A percentile compares a stretch with the other conserved stretches of the same genome.
Evolutionary conservation across 92 coral and sea anemone species (phyloP).

Genomic region (Pocillopora meandrina): DNA sequence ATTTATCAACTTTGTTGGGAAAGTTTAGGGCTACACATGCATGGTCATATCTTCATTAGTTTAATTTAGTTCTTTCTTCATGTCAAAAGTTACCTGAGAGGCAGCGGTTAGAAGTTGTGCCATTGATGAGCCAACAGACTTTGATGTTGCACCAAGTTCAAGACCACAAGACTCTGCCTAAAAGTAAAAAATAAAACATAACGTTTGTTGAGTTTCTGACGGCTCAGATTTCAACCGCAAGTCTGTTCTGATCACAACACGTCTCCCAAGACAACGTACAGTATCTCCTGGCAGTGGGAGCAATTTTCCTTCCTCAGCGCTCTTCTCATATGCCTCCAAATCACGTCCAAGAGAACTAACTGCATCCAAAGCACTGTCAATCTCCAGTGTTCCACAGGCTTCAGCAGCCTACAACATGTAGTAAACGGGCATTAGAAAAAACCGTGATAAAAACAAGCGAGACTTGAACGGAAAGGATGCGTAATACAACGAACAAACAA

Average conservation of each 20-base stretch:
- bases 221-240: not conserved
- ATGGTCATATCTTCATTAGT: no score
- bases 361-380: slow-evolving; percentile 88
- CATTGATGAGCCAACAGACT: slow-evolving; percentile 98
- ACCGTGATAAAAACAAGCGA: not conserved
- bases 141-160: slow-evolving; percentile 97
- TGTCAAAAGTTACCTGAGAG: slow-evolving; percentile 68
- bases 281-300: slow-evolving; percentile 97
- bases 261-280: slow-evolving; percentile 42
- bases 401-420: slow-evolving; percentile 87
- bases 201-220: not conserved
- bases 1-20: no score
- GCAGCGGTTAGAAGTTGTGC: slow-evolving; percentile 99
- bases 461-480: no score
- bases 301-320: slow-evolving; percentile 90
- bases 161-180: slow-evolving; percentile 93
- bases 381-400: slow-evolving; percentile 96
- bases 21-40: no score
- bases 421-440: not conserved
- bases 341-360: slow-evolving; percentile 86
- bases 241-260: not conserved
- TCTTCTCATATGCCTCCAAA: slow-evolving; percentile 81
- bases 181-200: not conserved
- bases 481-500: no score
- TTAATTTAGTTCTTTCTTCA: no score